phyloP scores from a whole-genome alignment of 2,888 invertebrate genomes.

The Eucera pruinosa region DNA sequence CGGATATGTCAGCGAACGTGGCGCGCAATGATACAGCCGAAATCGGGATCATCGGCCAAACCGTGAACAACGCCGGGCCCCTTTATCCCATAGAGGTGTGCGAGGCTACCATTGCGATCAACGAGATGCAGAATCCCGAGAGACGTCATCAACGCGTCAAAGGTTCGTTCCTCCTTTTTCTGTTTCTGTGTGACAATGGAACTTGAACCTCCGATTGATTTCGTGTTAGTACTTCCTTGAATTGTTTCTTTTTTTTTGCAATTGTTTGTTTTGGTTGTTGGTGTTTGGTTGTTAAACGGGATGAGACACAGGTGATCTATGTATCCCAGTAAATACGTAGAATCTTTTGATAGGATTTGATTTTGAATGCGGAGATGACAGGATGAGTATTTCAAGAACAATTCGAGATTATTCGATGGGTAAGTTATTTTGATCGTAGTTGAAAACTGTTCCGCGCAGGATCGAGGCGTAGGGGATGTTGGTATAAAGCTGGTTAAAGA shows the following conservation, averaged over 20 bases:
- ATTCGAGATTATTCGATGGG: slow-evolving; percentile 4
- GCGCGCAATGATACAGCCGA: slow-evolving; percentile 41
- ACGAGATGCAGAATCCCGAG: slow-evolving; percentile 63
- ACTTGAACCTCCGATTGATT: too few relatives aligned
- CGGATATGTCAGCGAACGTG: slow-evolving; percentile 59
- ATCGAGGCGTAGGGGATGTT: not conserved
- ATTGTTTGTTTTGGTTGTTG: not conserved
- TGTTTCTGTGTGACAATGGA: not conserved
- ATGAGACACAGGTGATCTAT: not conserved
- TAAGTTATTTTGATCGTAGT: not conserved
- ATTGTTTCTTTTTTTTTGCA: too few relatives aligned
- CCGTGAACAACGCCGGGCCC: not conserved
- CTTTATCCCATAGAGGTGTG: slow-evolving; percentile 71
- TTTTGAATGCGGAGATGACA: not conserved
- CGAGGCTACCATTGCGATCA: slow-evolving; percentile 73
- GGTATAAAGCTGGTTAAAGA: not conserved
- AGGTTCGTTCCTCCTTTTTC: slow-evolving; percentile 72
- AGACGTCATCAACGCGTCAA: slow-evolving; percentile 59
- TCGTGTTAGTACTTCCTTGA: too few relatives aligned
- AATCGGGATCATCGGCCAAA: slow-evolving; percentile 8
- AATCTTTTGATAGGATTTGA: too few relatives aligned
- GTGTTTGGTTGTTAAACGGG: not conserved
- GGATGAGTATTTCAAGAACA: not conserved
- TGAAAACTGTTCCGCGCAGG: not conserved
- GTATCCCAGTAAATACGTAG: too few relatives aligned